Evolutionary conservation across 64 coral and sea anemone species (phyloP).

Genomic region (Montipora efflorescens): DNA sequence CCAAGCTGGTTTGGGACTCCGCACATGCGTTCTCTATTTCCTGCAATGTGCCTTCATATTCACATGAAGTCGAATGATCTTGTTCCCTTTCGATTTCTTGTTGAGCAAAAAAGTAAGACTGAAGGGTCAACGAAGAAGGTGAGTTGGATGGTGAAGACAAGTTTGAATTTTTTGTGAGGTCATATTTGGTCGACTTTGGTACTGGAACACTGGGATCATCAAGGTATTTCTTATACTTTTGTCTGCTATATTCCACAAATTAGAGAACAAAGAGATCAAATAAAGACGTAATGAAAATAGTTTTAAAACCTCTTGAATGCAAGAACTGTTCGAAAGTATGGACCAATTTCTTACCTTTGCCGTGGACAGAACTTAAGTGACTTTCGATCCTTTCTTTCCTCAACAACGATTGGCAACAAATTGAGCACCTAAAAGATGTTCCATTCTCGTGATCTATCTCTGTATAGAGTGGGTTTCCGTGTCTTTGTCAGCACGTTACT

Average conservation of each 20-base stretch:
- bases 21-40: background rate
- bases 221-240: slow-evolving; percentile 44
- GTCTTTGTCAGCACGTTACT: too few species aligned
- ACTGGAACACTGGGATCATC: slow-evolving; percentile 34
- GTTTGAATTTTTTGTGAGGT: background rate
- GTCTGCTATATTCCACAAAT: background rate
- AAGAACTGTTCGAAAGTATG: too few species aligned
- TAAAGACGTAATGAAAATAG: background rate
- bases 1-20: background rate
- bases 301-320: too few species aligned
- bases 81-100: too few species aligned
- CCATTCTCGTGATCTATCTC: slow-evolving; percentile 1
- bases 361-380: slow-evolving; percentile 49
- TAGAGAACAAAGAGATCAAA: background rate
- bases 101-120: too few species aligned
- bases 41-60: background rate
- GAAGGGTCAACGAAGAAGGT: too few species aligned
- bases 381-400: slow-evolving; percentile 53
- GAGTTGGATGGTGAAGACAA: background rate
- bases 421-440: slow-evolving; percentile 39
- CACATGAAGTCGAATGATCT: background rate
- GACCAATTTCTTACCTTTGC: slow-evolving; percentile 28
- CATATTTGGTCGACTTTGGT: slow-evolving; percentile 28
- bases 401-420: slow-evolving; percentile 37
- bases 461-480: background rate